Base-by-base conservation (phyloP, 2,888 invertebrate species). In the Scaptomyza parva region DNA sequence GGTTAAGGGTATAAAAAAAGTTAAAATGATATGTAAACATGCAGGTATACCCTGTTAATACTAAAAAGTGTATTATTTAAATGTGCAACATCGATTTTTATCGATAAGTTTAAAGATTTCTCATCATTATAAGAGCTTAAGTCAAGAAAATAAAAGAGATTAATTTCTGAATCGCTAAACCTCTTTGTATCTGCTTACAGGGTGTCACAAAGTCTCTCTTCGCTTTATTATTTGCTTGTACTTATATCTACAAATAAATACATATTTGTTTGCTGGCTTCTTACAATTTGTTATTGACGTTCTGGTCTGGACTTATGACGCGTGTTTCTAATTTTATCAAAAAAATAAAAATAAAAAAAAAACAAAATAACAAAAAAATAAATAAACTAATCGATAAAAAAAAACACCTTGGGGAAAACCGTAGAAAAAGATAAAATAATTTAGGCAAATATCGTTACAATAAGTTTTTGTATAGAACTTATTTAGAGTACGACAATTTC, bases 221-320 rank as follows among this genome's bases (percentile, higher is more conserved):
- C 6, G 0, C 18, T 11, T 9, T 11, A 12, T 8, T 22, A 18
- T 1, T 41, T 54, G n/a, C n/a, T 55, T 62, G 28, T 44, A 52
- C 67, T 76, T 66, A 62, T 80, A 70, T 70, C 55, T n/a, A 84
- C 86, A 66, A 83, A 70, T 68, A 37, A 68, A 4, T 28, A 80
- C 83, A 4, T 18, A 77, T 86, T 80, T 86, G 74, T 80, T 81
- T 77, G 70, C 53, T 58, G 24, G 35, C 22, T 54, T 53, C 8
- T 47, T 44, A 20, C 20, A n/a, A 24, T 39, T 50, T 50, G n/a
- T 50, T 52, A 17, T 59, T 60, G 66, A 67, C 51, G 14, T 40
- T 59, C 20, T 53, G 53, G 53, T 54, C 58, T 51, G 54, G 54
- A 47, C 45, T 47, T 52, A 58, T 79, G 79, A 79, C 79, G 76